Conservation (phyloP, 1,140 invertebrate species). For the Steinernema feltiae region DNA sequence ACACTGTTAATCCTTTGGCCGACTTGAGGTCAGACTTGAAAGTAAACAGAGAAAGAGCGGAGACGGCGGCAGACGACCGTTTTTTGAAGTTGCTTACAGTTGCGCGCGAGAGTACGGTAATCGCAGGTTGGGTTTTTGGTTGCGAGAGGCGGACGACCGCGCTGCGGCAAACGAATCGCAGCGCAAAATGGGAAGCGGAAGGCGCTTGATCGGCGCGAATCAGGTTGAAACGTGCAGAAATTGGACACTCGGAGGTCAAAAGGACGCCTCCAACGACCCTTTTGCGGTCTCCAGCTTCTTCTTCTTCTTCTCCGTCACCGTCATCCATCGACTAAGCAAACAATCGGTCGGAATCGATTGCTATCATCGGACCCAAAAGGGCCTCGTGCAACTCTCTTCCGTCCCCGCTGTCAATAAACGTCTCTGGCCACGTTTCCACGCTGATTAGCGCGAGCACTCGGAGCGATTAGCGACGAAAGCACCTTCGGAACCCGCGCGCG, state of each 20-base stretch:
- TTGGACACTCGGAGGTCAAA: not conserved
- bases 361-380: not conserved
- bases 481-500: not conserved
- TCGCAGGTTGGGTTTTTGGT: too few relatives aligned
- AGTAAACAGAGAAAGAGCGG: too few relatives aligned
- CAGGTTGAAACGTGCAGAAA: not conserved
- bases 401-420: not conserved
- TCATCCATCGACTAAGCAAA: not conserved
- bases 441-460: not conserved
- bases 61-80: too few relatives aligned
- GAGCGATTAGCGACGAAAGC: not conserved
- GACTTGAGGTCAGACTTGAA: not conserved
- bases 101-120: too few relatives aligned
- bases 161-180: too few relatives aligned
- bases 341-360: conserved; percentile 7
- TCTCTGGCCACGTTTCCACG: not conserved
- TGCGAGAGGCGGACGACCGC: too few relatives aligned
- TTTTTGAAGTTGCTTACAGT: too few relatives aligned
- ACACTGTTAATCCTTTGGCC: not conserved
- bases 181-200: too few relatives aligned
- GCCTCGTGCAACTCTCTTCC: not conserved
- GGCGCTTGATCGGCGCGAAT: too few relatives aligned
- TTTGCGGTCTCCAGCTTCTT: not conserved
- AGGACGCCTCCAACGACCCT: too few relatives aligned
- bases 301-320: not conserved